Evolutionary conservation across 2,797 vertebrate species (phyloP), one percentile per base, ranked within the genome.

Genomic region (Tauraco hartlaubi): DNA sequence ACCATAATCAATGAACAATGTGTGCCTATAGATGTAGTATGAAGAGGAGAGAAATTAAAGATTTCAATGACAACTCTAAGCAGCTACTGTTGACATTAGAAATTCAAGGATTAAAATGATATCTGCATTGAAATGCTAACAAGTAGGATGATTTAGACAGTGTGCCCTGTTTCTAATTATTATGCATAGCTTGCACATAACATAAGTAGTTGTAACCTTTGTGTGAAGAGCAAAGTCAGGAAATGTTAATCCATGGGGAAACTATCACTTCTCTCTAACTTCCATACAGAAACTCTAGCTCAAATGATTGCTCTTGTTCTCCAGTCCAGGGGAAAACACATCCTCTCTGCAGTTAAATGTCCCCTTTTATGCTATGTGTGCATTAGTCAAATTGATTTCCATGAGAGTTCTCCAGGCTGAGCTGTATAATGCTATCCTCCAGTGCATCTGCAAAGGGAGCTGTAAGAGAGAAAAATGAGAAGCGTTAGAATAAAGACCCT

Each of bases 181-280:
- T 96, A 96, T 96, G 95, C 96, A 94, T 92, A 88, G 83, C 93
- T 96, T 96, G 96, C 88, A 69, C 83, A 78, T 89, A 94, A 96
- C 94, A 93, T 96, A 97, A 98, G 97, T 96, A 97, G 92, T 92
- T 90, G 94, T 97, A 97, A 98, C 98, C 97, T 98, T 97, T 97
- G 94, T 96, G 92, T 95, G 94, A 98, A 98, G 93, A 92, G 94
- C 96, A 94, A 97, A 98, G 98, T 97, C 97, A 97, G 97, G 96
- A 96, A 97, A 97, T 93, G 96, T 97, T 97, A 98, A 97, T 97
- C 97, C 88, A 12, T n/a, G 74, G 96, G 97, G 98, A 98, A 97
- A 90, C 81, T 78, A 91, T 93, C 75, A 62, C 74, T 85, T 87
- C 84, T 93, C 88, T 91, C 64, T 37, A 66, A 94, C 76, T 95